Conservation (phyloP, 2,113 vertebrate genomes). For the Myiagra hebetior region DNA sequence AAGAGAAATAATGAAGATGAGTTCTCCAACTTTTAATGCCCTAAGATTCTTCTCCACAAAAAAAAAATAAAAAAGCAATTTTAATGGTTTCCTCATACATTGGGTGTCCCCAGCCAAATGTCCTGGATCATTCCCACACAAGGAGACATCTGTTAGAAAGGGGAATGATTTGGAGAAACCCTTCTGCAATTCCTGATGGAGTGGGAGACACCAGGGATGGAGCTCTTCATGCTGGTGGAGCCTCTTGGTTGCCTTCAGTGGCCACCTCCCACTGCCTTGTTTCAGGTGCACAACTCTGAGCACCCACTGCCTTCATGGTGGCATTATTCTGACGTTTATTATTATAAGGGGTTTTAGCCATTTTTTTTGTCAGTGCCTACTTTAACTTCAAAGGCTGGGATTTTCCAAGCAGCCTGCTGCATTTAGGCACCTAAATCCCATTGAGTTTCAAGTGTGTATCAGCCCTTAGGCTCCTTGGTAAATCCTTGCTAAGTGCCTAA, state of each 20-base stretch:
- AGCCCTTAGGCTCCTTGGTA: conserved; percentile 22
- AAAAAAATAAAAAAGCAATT: not conserved
- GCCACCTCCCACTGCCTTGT: not conserved
- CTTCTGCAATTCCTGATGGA: not conserved
- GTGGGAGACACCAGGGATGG: not conserved
- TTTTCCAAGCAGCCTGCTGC: conserved; percentile 22
- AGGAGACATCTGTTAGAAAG: not conserved
- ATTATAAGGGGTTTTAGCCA: not conserved
- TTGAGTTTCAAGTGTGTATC: conserved; percentile 8
- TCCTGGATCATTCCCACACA: not conserved
- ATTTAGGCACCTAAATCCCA: conserved; percentile 45
- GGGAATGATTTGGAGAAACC: not conserved
- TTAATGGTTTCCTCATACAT: not conserved
- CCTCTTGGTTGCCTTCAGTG: accelerated
- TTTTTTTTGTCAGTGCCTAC: not conserved
- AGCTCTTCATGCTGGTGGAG: not conserved
- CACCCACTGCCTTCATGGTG: not conserved
- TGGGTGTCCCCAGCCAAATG: not conserved
- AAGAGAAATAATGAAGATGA: conserved; percentile 71
- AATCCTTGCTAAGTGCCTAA: conserved; percentile 2
- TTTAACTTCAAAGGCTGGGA: conserved; percentile 7
- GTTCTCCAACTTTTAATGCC: conserved; percentile 56
- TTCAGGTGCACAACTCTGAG: not conserved
- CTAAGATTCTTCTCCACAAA: not conserved
- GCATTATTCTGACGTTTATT: not conserved